Conservation (phyloP, 53 echinoderm and acorn worm genomes). For the Henricia sp. region DNA sequence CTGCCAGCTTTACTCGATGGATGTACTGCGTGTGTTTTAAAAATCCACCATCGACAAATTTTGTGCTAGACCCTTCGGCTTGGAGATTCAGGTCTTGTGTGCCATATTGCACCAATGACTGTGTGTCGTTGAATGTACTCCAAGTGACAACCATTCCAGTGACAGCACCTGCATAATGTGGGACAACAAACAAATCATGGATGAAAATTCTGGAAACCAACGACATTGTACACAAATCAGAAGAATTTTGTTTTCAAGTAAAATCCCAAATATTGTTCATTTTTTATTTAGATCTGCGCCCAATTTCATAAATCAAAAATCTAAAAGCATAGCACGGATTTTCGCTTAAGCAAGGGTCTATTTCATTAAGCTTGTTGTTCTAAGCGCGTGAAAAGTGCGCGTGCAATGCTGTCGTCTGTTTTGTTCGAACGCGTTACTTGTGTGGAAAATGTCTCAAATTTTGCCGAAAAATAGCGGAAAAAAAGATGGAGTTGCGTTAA, state of each 20-base stretch:
- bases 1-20: slow-evolving; percentile 72
- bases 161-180: slow-evolving; percentile 43
- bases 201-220: not conserved
- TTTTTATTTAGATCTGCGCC: not conserved
- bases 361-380: no score
- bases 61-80: slow-evolving; percentile 55
- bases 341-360: no score
- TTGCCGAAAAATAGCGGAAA: no score
- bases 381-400: no score
- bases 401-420: no score
- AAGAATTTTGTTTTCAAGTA: not conserved
- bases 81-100: not conserved
- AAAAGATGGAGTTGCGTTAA: no score
- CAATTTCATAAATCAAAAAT: not conserved
- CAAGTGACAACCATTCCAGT: slow-evolving; percentile 89
- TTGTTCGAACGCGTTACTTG: no score
- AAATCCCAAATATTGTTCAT: not conserved
- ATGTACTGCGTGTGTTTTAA: slow-evolving; percentile 65
- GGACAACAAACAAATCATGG: not conserved
- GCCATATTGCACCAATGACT: slow-evolving; percentile 71
- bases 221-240: not conserved
- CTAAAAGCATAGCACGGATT: not conserved
- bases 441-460: no score
- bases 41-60: slow-evolving; percentile 71
- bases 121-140: slow-evolving; percentile 70